Evolutionary conservation across 2,113 vertebrate species (phyloP).

Genomic region (Tautogolabrus adspersus): DNA sequence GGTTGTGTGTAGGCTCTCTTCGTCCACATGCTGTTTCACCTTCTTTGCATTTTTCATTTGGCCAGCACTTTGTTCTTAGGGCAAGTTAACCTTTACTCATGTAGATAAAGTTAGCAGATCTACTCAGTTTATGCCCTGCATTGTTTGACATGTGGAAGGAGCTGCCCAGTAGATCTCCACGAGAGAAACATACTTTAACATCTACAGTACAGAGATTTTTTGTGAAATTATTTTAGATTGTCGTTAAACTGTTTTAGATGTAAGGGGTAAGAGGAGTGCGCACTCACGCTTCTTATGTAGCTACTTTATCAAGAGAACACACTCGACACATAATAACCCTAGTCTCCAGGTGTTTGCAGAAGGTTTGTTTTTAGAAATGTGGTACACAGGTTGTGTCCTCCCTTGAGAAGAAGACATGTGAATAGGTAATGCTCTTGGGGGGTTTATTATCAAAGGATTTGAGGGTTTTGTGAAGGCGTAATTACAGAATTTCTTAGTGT

Average conservation of each 20-base stretch:
- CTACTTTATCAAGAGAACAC: background rate
- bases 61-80: background rate
- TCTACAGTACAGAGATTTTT: too few relatives aligned
- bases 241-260: too few relatives aligned
- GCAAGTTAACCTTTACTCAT: background rate
- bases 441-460: constrained; percentile 11
- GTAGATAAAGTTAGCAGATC: background rate
- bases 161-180: background rate
- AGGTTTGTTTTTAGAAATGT: constrained; percentile 14
- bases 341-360: background rate
- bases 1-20: background rate
- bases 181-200: background rate
- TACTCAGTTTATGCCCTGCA: background rate
- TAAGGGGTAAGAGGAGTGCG: too few relatives aligned
- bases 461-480: background rate
- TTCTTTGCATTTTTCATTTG: background rate
- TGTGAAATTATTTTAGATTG: too few relatives aligned
- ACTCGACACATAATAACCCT: background rate
- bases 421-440: background rate
- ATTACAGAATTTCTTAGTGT: background rate
- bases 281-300: background rate
- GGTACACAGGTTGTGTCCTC: constrained; percentile 25
- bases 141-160: constrained; percentile 2
- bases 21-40: background rate
- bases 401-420: background rate